phyloP scores from a whole-genome alignment of 30 jellyfish, hydroid and myxozoan genomes.

The Aurelia aurita complex sp. Pacific region DNA sequence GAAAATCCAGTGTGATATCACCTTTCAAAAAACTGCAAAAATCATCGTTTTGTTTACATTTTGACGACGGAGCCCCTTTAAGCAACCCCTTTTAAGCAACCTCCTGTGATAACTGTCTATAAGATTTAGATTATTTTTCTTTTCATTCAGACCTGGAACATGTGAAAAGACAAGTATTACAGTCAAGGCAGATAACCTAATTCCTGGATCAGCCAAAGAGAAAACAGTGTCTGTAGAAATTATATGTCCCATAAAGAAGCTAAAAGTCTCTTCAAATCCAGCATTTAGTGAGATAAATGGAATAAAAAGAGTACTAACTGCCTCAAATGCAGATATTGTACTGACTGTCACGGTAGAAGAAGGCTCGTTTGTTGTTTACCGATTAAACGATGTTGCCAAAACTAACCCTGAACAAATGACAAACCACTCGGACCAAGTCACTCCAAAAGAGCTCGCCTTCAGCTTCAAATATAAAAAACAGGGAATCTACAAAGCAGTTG shows the following conservation, averaged over 20 bases:
- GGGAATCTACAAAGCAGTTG: background rate
- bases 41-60: too few relatives aligned
- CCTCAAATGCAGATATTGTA: background rate
- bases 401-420: background rate
- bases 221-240: slow-evolving; percentile 21
- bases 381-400: slow-evolving; percentile 12
- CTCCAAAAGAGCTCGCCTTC: slow-evolving; percentile 18
- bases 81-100: too few relatives aligned
- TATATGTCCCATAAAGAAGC: slow-evolving; percentile 40
- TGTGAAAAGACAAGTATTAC: slow-evolving; percentile 11
- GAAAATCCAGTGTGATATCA: too few relatives aligned
- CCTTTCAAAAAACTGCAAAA: too few relatives aligned
- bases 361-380: slow-evolving; percentile 47
- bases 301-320: background rate
- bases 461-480: background rate
- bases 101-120: too few relatives aligned
- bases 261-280: slow-evolving; percentile 17
- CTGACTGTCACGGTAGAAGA: slow-evolving; percentile 13
- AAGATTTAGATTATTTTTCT: background rate
- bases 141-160: background rate
- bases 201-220: slow-evolving; percentile 10
- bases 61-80: too few relatives aligned
- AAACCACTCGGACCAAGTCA: slow-evolving; percentile 19
- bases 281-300: background rate
- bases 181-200: slow-evolving; percentile 40